A percentile compares a stretch with the other conserved stretches of the same genome.
Conservation (phyloP, 1,140 invertebrate genomes). For the Drosophila pallidifrons region DNA sequence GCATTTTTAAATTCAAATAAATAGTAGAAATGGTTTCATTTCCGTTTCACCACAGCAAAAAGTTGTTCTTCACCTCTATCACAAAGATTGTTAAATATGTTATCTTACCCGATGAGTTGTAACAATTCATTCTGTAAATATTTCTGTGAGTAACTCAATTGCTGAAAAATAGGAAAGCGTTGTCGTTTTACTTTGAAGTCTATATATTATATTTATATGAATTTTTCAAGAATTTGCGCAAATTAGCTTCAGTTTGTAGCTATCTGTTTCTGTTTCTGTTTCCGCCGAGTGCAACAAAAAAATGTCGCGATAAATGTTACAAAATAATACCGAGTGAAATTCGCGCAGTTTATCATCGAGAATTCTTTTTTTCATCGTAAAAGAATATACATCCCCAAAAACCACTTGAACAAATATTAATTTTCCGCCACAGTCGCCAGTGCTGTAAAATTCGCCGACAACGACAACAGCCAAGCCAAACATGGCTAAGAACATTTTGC, state of each 20-base stretch:
- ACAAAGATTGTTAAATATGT: neutral
- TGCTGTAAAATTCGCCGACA: conserved; percentile 21
- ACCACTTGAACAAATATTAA: conserved; percentile 57
- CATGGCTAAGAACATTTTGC: conserved; percentile 55
- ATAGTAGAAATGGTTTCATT: conserved; percentile 40
- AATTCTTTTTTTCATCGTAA: conserved; percentile 5
- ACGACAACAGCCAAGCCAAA: conserved; percentile 22
- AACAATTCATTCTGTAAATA: conserved; percentile 36
- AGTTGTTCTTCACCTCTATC: too few species aligned
- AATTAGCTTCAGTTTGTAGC: too few species aligned
- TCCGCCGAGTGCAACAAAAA: neutral
- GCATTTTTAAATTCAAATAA: conserved; percentile 48
- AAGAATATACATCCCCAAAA: conserved; percentile 29
- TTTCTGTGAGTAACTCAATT: conserved; percentile 19
- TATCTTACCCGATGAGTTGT: conserved; percentile 28
- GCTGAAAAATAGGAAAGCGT: neutral
- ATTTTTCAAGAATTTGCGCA: too few species aligned
- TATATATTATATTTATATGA: too few species aligned
- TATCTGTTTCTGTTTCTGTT: neutral
- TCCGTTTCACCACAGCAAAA: neutral
- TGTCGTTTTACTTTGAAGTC: too few species aligned
- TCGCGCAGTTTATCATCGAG: conserved; percentile 44
- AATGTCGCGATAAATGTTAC: conserved; percentile 18
- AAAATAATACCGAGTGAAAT: conserved; percentile 23
- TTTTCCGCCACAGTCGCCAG: conserved; percentile 46